Base-by-base conservation (phyloP, 1,140 invertebrate species). In the Contarinia nasturtii region DNA sequence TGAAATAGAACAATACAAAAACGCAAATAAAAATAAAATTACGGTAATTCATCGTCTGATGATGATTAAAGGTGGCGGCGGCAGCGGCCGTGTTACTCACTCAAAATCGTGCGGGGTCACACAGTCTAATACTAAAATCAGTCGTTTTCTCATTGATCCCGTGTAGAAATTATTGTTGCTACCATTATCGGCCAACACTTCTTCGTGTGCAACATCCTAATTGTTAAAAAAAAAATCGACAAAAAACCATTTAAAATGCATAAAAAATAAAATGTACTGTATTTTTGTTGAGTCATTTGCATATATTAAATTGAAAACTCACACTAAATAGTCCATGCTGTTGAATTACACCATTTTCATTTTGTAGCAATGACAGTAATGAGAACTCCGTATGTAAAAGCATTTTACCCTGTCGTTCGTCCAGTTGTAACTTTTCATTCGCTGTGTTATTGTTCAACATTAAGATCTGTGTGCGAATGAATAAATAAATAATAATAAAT, bases 291-390 rank as follows among this genome's bases (percentile, higher is more conserved):
- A 40, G 37, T 40, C 14, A 40, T 14, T 15, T 40, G 17, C 37
- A 40, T n/a, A n/a, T n/a, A 36, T n/a, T 8, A 40, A 40, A 40
- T 18, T 40, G 4, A 15, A 41, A 18, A 53, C n/a, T 51, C 67
- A 84, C 82, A 68, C 84, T 83, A 64, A 83, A 86, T 48, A 87
- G 67, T 40, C 79, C 83, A 70, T 86, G 79, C 57, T 83, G 79
- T 57, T 85, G 80, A 49, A 85, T 74, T 38, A 88, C 79, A 46
- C 84, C 82, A 54, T 77, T 69, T 53, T 80, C 74, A 55, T 79
- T 72, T 44, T 76, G 72, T 2, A 88, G 64, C 20, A 85, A 59
- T 36, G 78, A 81, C 20, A 85, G 64, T 14, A 88, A 60, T 14
- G 80, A 80, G 65, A 82, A 84, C 60, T 88, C 85, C 2, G 82